Evolutionary conservation across 1,140 invertebrate species (phyloP), one percentile per base, ranked within the genome.

Genomic region (Mizuhopecten yessoensis): DNA sequence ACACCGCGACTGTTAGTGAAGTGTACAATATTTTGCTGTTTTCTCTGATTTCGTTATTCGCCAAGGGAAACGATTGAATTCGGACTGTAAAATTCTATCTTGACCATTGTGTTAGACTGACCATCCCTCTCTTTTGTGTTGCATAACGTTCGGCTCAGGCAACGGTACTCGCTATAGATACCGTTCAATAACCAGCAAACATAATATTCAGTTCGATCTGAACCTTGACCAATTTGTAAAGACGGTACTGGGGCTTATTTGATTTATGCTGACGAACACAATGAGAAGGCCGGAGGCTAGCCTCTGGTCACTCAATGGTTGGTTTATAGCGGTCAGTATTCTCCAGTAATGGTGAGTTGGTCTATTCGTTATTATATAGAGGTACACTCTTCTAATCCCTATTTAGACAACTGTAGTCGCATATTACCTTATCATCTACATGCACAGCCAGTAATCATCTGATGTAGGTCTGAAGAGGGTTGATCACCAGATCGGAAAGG

Each of bases 161-260:
- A 75, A 29, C n/a, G 0, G 11, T 13, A 75, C 9, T 75, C 3
- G 23, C 5, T 17, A 75, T 5, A 75, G 15, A 75, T 75, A 75
- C 29, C 57, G 57, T 75, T 17, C 23, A 75, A 75, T 75, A 75
- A 75, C 36, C 36, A 39, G 36, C 57, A n/a, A 75, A 75, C 57
- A 75, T n/a, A 75, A 75, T 29, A 75, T 75, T 75, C 57, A 75
- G 1, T 75, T 75, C 57, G 57, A 75, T 75, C 23, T 75, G 57
- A 75, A 75, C 57, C 57, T 75, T 75, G 57, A 75, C 57, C 57
- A 75, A 29, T 75, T 75, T 75, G 57, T 75, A 75, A 75, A 75
- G 57, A 75, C 11, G 20, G 57, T 29, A 75, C 11, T 0, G 57
- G 23, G 57, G 23, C 23, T 75, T 75, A 75, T n/a, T 75, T 29